phyloP scores from a whole-genome alignment of 2,888 invertebrate species.

The Torymus auratus region DNA sequence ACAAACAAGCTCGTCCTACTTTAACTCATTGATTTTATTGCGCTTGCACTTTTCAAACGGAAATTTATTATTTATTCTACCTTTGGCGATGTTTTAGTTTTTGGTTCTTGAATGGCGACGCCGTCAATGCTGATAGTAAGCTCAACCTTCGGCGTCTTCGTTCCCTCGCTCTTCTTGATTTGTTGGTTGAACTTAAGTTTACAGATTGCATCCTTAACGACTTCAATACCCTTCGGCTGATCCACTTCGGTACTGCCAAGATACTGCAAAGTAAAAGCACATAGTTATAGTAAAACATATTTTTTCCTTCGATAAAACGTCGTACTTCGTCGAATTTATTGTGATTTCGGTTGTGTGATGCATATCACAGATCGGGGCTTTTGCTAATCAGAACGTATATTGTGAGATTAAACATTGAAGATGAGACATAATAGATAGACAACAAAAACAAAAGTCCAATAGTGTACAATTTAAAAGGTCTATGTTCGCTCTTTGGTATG shows the following conservation, averaged over 20 bases:
- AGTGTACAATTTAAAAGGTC: too few relatives aligned
- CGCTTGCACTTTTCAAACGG: background rate
- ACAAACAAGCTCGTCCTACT: too few relatives aligned
- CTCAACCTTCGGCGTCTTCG: slow-evolving; percentile 94
- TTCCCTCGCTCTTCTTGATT: slow-evolving; percentile 92
- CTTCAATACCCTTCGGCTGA: slow-evolving; percentile 97
- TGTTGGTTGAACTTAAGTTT: slow-evolving; percentile 96
- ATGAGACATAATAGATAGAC: too few relatives aligned
- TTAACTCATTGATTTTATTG: too few relatives aligned
- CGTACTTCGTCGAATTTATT: too few relatives aligned
- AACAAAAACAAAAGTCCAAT: too few relatives aligned
- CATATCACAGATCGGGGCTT: too few relatives aligned
- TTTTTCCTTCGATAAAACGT: background rate
- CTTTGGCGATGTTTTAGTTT: slow-evolving; percentile 75
- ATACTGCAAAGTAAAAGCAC: slow-evolving; percentile 81
- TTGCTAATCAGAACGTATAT: too few relatives aligned
- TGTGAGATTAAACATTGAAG: too few relatives aligned
- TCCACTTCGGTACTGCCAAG: slow-evolving; percentile 96
- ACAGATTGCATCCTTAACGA: slow-evolving; percentile 97
- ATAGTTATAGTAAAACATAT: background rate
- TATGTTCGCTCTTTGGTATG: too few relatives aligned
- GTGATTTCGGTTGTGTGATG: too few relatives aligned
- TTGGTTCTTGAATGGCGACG: slow-evolving; percentile 90
- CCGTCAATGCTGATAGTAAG: slow-evolving; percentile 98
- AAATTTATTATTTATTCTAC: slow-evolving; percentile 59